Conservation (phyloP, 2,113 vertebrate genomes). For the Ciconia maguari region DNA sequence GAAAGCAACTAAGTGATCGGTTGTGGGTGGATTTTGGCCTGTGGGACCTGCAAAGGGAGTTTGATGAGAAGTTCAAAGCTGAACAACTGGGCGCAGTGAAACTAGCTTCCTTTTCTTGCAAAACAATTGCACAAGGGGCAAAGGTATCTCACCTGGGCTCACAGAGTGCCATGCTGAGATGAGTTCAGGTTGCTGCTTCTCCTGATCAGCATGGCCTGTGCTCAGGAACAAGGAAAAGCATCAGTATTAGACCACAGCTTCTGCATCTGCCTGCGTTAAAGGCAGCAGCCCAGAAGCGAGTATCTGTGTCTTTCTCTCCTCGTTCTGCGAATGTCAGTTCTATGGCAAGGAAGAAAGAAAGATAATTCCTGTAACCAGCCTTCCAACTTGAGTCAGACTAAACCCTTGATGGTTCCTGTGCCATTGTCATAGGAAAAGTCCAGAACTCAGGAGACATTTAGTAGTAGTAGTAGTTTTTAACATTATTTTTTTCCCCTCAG, state of each 20-base stretch:
- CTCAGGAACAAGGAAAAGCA: not conserved
- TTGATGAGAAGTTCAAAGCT: not conserved
- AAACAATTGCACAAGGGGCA: not conserved
- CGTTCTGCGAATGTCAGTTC: not conserved
- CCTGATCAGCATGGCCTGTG: not conserved
- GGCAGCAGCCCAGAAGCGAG: not conserved
- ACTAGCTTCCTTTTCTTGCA: not conserved
- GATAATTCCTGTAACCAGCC: not conserved
- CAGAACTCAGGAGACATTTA: not conserved
- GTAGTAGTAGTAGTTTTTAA: not conserved
- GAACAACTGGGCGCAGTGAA: not conserved
- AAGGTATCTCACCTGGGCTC: not conserved
- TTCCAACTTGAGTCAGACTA: not conserved
- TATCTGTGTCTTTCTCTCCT: accelerated
- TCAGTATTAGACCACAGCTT: not conserved
- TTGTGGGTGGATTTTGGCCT: not conserved
- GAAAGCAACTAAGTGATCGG: not conserved
- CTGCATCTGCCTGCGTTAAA: not conserved
- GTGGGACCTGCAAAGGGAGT: not conserved
- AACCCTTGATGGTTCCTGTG: not conserved
- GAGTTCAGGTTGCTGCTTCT: not conserved
- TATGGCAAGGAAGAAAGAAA: not conserved
- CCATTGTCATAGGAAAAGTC: not conserved
- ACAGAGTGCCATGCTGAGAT: not conserved
- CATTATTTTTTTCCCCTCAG: not conserved